Conservation (phyloP, 2,888 invertebrate genomes). For the Eupithecia tripunctaria region DNA sequence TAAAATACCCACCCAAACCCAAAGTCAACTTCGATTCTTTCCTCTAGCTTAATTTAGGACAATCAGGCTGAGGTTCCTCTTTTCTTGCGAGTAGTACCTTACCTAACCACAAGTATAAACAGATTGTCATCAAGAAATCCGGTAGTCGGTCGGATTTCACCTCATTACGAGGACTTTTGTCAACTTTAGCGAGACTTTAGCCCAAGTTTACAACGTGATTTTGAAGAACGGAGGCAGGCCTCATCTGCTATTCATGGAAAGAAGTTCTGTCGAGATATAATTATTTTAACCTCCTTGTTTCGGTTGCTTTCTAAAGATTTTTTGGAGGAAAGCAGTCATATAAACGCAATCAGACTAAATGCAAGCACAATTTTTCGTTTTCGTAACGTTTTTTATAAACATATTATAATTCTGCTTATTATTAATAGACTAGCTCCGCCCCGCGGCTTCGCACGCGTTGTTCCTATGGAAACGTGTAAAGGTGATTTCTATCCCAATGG, state of each 20-base stretch:
- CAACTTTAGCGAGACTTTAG: conserved; percentile 4
- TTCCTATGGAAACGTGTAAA: too few relatives aligned
- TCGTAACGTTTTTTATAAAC: too few relatives aligned
- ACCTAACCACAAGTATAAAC: not conserved
- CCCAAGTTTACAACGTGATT: conserved; percentile 9
- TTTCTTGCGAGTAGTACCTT: not conserved
- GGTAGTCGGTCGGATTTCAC: conserved; percentile 1
- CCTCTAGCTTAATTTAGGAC: not conserved
- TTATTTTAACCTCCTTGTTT: conserved; percentile 51
- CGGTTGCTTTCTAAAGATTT: too few relatives aligned
- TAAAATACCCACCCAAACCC: too few relatives aligned
- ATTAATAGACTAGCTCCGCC: too few relatives aligned
- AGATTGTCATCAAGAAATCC: conserved; percentile 3
- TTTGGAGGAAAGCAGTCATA: too few relatives aligned
- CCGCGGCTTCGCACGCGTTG: too few relatives aligned
- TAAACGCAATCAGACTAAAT: too few relatives aligned
- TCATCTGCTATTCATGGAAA: conserved; percentile 36
- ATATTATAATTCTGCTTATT: too few relatives aligned
- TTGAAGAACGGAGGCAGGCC: conserved; percentile 4
- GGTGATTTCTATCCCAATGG: too few relatives aligned
- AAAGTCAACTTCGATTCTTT: too few relatives aligned
- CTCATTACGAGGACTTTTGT: conserved; percentile 2
- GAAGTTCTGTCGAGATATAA: conserved; percentile 45
- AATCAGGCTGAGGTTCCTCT: not conserved
- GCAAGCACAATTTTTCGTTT: too few relatives aligned